Evolutionary conservation across 1,140 invertebrate genomes (phyloP).

Genomic region (Lepidurus apus): DNA sequence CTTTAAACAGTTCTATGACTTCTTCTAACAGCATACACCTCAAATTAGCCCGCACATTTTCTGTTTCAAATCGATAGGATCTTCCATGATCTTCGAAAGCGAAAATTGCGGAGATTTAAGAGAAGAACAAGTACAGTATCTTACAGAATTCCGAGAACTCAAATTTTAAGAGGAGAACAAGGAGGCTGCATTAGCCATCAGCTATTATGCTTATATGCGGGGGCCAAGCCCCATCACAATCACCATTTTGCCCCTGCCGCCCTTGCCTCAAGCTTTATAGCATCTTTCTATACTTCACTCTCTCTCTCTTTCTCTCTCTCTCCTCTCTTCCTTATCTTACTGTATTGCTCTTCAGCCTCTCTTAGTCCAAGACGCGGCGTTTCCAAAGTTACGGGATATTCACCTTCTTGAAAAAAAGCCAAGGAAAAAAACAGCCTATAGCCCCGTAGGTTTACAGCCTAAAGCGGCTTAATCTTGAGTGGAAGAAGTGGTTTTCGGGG

Average conservation of each 20-base stretch:
- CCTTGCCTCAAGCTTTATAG: slow-evolving; percentile 14
- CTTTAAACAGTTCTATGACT: no score
- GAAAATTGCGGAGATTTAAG: no score
- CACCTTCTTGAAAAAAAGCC: background rate
- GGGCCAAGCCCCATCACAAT: slow-evolving; percentile 11
- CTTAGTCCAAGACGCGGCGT: background rate
- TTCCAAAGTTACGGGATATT: background rate
- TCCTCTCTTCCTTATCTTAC: background rate
- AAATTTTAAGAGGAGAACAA: no score
- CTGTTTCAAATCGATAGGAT: no score
- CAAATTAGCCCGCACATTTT: no score
- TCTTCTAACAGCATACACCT: no score
- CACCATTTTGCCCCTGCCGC: background rate
- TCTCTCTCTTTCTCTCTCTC: background rate
- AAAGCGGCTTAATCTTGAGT: background rate
- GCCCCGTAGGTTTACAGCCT: background rate
- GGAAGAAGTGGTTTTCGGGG: background rate
- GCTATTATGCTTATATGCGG: background rate
- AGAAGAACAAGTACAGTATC: no score
- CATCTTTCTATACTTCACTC: background rate
- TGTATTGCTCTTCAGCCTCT: slow-evolving; percentile 3
- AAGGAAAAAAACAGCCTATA: background rate
- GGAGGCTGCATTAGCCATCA: no score
- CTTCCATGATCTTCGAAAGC: no score
- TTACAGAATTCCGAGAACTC: no score